Evolutionary conservation across 2,113 vertebrate species (phyloP).

Genomic region (Phocoena phocoena): DNA sequence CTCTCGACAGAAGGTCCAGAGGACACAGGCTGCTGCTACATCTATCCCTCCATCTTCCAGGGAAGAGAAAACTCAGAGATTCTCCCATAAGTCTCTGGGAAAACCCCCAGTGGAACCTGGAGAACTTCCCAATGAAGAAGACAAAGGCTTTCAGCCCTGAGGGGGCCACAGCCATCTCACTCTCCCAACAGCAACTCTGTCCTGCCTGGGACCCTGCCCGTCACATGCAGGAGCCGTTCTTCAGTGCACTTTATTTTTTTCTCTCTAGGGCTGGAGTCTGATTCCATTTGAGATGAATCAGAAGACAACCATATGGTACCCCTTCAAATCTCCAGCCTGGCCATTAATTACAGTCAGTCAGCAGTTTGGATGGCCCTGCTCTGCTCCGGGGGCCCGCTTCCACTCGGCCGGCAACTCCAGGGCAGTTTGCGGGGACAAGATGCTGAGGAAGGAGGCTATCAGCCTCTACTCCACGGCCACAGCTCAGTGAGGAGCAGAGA

Average conservation of each 20-base stretch:
- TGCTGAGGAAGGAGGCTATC: not conserved
- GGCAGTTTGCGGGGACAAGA: not conserved
- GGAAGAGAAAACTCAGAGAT: not conserved
- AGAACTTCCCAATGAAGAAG: not conserved
- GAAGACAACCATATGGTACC: slow-evolving; percentile 36
- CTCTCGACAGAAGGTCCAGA: not conserved
- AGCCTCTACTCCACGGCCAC: not conserved
- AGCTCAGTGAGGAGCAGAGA: not conserved
- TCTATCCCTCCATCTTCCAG: not conserved
- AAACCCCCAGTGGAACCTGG: not conserved
- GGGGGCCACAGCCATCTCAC: not conserved
- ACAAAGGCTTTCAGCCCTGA: not conserved
- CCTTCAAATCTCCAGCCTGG: not conserved
- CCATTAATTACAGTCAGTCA: not conserved
- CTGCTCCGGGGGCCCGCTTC: not conserved
- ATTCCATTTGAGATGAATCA: slow-evolving; percentile 7
- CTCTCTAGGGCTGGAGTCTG: not conserved
- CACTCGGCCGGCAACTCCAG: not conserved
- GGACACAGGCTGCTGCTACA: not conserved
- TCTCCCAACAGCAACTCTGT: not conserved
- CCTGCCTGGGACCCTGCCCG: not conserved
- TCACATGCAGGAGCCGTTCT: not conserved
- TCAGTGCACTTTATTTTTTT: not conserved
- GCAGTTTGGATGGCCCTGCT: not conserved
- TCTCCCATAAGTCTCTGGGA: not conserved